Evolutionary conservation across 1,140 invertebrate species (phyloP).

Genomic region (Brachionus plicatilis): DNA sequence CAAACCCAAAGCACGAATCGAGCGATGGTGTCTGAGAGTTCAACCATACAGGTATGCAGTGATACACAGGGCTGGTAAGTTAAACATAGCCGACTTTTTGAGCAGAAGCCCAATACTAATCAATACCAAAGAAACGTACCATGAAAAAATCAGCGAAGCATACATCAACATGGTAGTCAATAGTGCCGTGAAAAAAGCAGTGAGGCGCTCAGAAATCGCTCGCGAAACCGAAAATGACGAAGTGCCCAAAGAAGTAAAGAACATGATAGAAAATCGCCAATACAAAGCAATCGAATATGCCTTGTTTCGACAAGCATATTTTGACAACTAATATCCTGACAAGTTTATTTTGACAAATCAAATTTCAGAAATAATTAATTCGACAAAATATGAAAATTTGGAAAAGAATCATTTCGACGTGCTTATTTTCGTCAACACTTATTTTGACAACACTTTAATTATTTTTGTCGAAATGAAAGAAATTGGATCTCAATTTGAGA

Average conservation of each 20-base stretch:
- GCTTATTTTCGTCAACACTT: neutral
- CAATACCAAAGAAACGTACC: neutral
- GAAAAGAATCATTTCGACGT: neutral
- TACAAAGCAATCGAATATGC: neutral
- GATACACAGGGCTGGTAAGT: slow-evolving; percentile 56
- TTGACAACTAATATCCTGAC: neutral
- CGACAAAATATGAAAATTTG: neutral
- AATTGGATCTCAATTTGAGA: neutral
- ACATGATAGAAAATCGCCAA: neutral
- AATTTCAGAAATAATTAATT: neutral
- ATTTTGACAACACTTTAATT: neutral
- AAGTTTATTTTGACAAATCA: neutral
- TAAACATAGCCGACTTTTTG: neutral
- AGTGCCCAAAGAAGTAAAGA: neutral
- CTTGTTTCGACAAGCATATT: too few relatives aligned
- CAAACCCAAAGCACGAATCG: neutral
- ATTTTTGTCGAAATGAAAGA: neutral
- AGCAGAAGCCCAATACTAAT: neutral
- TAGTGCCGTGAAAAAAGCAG: slow-evolving; percentile 45
- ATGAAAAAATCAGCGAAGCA: slow-evolving; percentile 43
- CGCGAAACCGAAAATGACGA: neutral
- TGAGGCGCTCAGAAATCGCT: neutral
- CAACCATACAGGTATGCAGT: slow-evolving; percentile 46
- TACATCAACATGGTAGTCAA: neutral
- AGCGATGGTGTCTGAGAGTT: neutral